Percentiles rank a stretch among this genome's conserved stretches.
phyloP scores from a whole-genome alignment of 2,797 vertebrate genomes.

The Poliocrania exsul region DNA sequence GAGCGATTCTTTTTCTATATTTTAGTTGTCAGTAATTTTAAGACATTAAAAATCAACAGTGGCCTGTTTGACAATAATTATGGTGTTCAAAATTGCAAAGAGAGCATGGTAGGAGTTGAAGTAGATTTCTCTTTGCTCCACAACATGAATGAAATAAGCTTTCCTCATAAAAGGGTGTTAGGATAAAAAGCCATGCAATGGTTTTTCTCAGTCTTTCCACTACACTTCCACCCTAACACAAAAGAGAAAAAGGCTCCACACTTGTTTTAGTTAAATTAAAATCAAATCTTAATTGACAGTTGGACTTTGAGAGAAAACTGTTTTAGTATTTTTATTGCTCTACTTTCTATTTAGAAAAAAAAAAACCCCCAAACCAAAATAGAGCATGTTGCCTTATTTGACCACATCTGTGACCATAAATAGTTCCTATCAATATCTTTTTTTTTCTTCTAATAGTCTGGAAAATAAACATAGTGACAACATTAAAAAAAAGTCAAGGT shows the following conservation, averaged over 20 bases:
- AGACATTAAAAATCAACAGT: neutral
- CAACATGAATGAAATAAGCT: neutral
- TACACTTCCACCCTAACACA: neutral
- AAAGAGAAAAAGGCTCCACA: neutral
- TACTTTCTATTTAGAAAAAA: neutral
- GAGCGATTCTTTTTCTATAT: neutral
- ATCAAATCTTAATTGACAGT: neutral
- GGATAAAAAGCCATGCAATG: accelerated
- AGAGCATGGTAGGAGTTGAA: neutral
- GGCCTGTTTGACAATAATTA: neutral
- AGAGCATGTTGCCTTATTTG: neutral
- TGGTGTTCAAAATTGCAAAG: neutral
- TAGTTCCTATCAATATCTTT: neutral
- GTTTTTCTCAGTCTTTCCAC: neutral
- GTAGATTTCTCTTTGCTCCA: neutral
- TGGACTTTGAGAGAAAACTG: neutral
- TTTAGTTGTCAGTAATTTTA: neutral
- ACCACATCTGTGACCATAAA: neutral
- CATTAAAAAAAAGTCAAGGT: neutral
- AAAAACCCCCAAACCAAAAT: neutral
- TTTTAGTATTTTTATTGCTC: neutral
- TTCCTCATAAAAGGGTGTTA: neutral
- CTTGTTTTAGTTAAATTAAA: neutral
- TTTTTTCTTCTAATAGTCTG: neutral
- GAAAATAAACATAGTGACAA: neutral